Base-by-base conservation (phyloP, 2,113 vertebrate genomes). In the Anas platyrhynchos region DNA sequence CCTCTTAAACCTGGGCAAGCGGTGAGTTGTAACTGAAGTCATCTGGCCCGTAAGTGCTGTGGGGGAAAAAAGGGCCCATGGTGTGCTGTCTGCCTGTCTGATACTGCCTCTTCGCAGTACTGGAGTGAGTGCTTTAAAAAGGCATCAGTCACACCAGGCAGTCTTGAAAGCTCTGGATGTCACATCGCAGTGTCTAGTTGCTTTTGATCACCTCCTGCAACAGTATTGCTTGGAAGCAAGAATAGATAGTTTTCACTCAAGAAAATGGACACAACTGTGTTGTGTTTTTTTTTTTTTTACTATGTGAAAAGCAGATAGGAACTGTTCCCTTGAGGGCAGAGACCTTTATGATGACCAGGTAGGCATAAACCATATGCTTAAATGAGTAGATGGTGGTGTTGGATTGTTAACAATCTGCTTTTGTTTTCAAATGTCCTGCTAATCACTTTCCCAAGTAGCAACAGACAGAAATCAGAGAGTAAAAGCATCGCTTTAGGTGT, bases 1-100 rank as follows among this genome's bases (percentile, higher is more conserved):
- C 89, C 98, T 99, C 83, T 96, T 99, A 4, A 99, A 99, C 97
- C 99, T 99, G 8, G 99, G 99, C 55, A 99, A 99, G 94, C 96
- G 99, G 99, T 99, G 95, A 98, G 99, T 58, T n/a, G 69, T 44
- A 32, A 25, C 59, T 34, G 16, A 31, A 34, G 3, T 27, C 38
- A 9, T 20, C 32, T 32, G 41, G 22, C 20, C 10, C 59, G 9
- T 21, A 46, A 26, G 26, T 31, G 17, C 48, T 55, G 31, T 55
- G 31, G 22, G 10, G 7, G 8, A 7, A 29, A 32, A 29, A 17
- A 23, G 26, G 44, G 25, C 15, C 34, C 55, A 6, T n/a, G 14
- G 15, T 32, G 0, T 16, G 0, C 16, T 4, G 2, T 16, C 67
- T 87, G 82, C 3, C 0, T 27, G 2, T 38, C 54, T 2, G 2